Evolutionary conservation across 2,113 vertebrate genomes (phyloP), one percentile per base, ranked within the genome.

Genomic region (Typhlomys cinereus): DNA sequence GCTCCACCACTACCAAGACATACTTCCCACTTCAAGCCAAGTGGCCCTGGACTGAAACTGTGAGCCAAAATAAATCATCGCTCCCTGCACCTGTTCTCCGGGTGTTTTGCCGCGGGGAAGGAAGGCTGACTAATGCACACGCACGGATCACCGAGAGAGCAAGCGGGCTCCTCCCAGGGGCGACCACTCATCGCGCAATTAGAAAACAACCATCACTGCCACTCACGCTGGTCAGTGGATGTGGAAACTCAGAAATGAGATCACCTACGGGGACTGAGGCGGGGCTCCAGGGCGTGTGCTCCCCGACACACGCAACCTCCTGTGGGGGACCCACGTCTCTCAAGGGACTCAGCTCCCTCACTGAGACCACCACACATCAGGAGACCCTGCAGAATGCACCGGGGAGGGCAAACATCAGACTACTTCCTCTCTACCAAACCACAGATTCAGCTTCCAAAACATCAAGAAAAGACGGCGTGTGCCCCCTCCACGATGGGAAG

Each of bases 171-270:
- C 82, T 11, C 61, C 7, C 8, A 0, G 46, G 25, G 46, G 54
- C 67, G 14, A 15, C 27, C 2, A 5, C 18, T 4, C 7, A 12
- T 1, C 41, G 5, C 8, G 5, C 2, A 34, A 27, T 17, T 1
- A 64, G 15, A 29, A 52, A 48, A 29, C 11, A 0, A 0, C 29
- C 36, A 0, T n/a, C 3, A 11, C 27, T 44, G 18, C 34, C 64
- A 57, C 15, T 23, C 0, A 14, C 14, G 2, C 13, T 10, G 1
- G 5, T 9, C 69, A 3, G 7, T 0, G 4, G 66, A 7, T 0
- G 2, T 0, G 34, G n/a, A 48, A 41, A 11, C 5, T 12, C n/a
- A n/a, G n/a, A n/a, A n/a, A n/a, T n/a, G 4, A 31, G 50, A 20
- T 12, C 1, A 14, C 2, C 17, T 2, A 0, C 61, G n/a, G 36